Base-by-base conservation (phyloP, 2,113 vertebrate species). In the Paralichthys olivaceus region DNA sequence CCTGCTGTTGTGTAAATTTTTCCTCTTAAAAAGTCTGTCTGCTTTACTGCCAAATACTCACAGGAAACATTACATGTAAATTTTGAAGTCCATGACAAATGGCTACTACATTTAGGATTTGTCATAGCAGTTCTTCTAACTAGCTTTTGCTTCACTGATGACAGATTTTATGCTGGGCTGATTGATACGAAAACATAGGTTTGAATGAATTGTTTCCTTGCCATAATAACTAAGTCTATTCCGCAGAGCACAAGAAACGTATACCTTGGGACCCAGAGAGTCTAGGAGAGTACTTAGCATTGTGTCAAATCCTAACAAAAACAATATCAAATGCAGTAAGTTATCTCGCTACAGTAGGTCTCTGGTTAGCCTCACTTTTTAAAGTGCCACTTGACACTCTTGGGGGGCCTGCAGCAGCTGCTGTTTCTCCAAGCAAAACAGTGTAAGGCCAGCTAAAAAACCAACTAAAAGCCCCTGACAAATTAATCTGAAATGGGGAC, bases 401-500 rank as follows among this genome's bases (percentile, higher is more conserved):
- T 45, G 14, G 75, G 79, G 53, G 74, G 47, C 34, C 73, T 58
- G 51, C 63, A 75, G 81, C 56, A 58, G 56, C 22, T 82, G 73
- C 20, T 76, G 67, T 72, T 84, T 79, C 73, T 74, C 74, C 81
- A 87, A 86, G 70, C 66, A 89, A 84, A 84, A 81, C 77, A 88
- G 12, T 55, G 81, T 75, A 57, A 56, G 67, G 70, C 60, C 37
- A 43, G 71, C 60, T 67, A 69, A 78, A 72, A 85, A 72, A 65
- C 43, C 56, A 81, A 54, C 60, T 81, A 75, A 88, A 88, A 86
- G 75, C 75, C 84, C 75, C 75, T 69, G 83, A 89, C 84, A 87
- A 89, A 93, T 93, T 54, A 84, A 81, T 88, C 79, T 79, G 80
- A 84, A 85, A 88, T 80, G 73, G 70, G n/a, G 81, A 85, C 69